Evolutionary conservation across 2,888 invertebrate species (phyloP).

Genomic region (Pocota personata): DNA sequence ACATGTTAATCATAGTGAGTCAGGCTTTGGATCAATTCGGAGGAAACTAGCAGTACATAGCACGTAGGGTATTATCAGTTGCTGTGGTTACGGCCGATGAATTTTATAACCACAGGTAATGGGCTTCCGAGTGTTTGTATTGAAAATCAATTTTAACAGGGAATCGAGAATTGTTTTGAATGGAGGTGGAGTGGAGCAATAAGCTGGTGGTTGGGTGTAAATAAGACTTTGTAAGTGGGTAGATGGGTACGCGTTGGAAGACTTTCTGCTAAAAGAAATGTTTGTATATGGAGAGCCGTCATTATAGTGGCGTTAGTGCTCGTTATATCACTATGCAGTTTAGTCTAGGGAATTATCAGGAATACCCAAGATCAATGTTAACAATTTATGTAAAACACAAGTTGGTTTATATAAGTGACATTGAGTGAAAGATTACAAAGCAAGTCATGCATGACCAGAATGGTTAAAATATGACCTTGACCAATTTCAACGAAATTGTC

Average conservation of each 20-base stretch:
- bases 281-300: background rate
- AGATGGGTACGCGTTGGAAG: background rate
- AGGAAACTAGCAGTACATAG: slow-evolving; percentile 1
- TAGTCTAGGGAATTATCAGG: too few species aligned
- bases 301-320: too few species aligned
- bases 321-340: too few species aligned
- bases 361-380: background rate
- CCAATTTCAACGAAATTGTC: background rate
- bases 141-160: slow-evolving; percentile 7
- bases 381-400: background rate
- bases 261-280: background rate
- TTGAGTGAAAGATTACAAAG: background rate
- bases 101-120: background rate
- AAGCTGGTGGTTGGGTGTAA: background rate
- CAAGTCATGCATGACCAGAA: too few species aligned
- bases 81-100: slow-evolving; percentile 1
- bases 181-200: background rate
- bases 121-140: slow-evolving; percentile 10
- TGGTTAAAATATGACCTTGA: background rate
- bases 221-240: background rate
- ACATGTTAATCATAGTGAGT: slow-evolving; percentile 64
- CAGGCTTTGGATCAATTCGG: slow-evolving; percentile 23
- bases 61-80: slow-evolving; percentile 7
- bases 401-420: background rate
- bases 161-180: slow-evolving; percentile 23